Evolutionary conservation across 2,797 vertebrate species (phyloP).

Genomic region (Phrynocephalus guinanensis): DNA sequence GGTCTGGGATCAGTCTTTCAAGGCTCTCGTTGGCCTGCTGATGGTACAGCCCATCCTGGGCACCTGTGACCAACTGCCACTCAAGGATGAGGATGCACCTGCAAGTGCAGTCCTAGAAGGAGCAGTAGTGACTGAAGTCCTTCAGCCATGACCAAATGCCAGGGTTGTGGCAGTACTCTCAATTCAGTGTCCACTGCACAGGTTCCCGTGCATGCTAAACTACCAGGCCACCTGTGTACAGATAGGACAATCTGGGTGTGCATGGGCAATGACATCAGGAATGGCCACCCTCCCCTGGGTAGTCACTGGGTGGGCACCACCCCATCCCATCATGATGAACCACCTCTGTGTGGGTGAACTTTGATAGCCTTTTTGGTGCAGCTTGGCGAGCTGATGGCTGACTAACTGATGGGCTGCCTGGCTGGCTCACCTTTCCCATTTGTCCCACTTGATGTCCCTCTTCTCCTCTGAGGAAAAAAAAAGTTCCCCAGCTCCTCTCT

Average conservation of each 20-base stretch:
- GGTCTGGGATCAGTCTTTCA: conserved; percentile 93
- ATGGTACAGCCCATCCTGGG: conserved; percentile 92
- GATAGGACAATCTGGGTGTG: conserved; percentile 87
- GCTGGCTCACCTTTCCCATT: background rate
- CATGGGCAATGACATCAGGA: too few relatives aligned
- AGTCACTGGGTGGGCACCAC: too few relatives aligned
- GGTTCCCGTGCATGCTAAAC: conserved; percentile 90
- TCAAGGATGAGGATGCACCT: conserved; percentile 98
- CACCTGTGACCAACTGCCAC: conserved; percentile 95
- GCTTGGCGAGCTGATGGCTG: background rate
- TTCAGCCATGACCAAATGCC: conserved; percentile 96
- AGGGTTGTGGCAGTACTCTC: conserved; percentile 95
- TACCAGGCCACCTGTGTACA: conserved; percentile 95
- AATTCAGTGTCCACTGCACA: conserved; percentile 94
- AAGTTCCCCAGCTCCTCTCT: conserved; percentile 6
- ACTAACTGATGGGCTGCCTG: background rate
- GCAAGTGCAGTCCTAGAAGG: conserved; percentile 97
- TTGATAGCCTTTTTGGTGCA: background rate
- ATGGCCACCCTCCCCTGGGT: too few relatives aligned
- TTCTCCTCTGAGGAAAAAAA: background rate
- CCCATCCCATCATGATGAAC: background rate
- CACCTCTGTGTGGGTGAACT: background rate
- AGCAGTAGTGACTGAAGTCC: conserved; percentile 96
- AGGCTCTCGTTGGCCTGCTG: conserved; percentile 97
- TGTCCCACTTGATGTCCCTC: too few relatives aligned